phyloP scores from a whole-genome alignment of 1,140 invertebrate species.

The Pemphigus obesinymphae region DNA sequence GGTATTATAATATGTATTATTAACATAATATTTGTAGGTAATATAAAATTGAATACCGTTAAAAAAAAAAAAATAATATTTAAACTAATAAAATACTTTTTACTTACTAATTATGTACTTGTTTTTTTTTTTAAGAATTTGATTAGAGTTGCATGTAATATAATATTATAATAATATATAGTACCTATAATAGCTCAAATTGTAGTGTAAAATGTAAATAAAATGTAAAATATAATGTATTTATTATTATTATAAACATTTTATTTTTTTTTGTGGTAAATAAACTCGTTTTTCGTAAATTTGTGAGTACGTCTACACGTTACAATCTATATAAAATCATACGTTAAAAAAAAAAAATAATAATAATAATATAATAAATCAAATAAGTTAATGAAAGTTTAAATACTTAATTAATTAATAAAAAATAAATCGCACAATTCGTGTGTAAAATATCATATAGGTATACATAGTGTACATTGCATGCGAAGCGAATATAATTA shows the following conservation, averaged over 20 bases:
- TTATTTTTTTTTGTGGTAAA: background rate
- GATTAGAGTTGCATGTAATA: constrained; percentile 7
- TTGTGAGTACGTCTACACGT: background rate
- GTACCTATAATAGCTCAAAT: background rate
- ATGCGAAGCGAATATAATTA: background rate
- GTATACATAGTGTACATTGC: constrained; percentile 9
- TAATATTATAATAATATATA: background rate
- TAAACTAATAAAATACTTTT: background rate
- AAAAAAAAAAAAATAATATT: background rate
- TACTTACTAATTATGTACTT: background rate
- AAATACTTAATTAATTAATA: background rate
- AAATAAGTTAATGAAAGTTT: constrained; percentile 7
- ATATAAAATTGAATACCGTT: background rate
- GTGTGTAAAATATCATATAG: too few relatives aligned
- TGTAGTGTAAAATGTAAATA: background rate
- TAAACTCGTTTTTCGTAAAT: background rate
- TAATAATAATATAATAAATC: background rate
- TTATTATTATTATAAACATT: too few relatives aligned
- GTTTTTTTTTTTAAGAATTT: background rate
- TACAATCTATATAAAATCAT: background rate
- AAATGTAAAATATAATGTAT: background rate
- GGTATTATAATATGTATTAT: background rate
- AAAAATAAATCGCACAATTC: background rate
- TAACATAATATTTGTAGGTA: too few relatives aligned
- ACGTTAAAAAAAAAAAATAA: too few relatives aligned